phyloP scores from a whole-genome alignment of 2,113 vertebrate species.

The Grammomys dolichurus region DNA sequence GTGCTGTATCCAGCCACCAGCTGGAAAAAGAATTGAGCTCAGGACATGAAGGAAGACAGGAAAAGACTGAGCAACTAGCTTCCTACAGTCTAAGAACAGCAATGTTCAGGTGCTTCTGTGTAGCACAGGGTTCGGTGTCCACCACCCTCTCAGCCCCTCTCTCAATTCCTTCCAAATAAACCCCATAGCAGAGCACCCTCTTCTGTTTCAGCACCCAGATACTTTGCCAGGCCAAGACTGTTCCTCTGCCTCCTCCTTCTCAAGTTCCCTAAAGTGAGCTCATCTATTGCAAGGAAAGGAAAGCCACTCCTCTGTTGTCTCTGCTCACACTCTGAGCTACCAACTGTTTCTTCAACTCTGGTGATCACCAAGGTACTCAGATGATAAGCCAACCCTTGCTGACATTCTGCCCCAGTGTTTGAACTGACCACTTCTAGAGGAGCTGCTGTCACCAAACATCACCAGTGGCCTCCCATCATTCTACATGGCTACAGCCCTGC shows the following conservation, averaged over 20 bases:
- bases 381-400: not conserved
- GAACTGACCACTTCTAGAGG: not conserved
- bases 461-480: not conserved
- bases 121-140: not conserved
- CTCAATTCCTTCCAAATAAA: not conserved
- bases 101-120: not conserved
- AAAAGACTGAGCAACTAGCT: not conserved
- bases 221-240: not conserved
- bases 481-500: not conserved
- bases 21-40: not conserved
- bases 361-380: not conserved
- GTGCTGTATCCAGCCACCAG: not conserved
- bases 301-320: not conserved
- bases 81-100: too few relatives aligned
- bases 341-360: not conserved
- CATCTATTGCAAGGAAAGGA: not conserved
- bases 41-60: not conserved
- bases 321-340: not conserved
- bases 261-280: not conserved
- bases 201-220: not conserved
- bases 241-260: not conserved
- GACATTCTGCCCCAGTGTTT: not conserved
- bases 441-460: not conserved
- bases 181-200: not conserved
- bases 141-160: not conserved